Conservation (phyloP, 1,140 invertebrate genomes). For the Amyelois transitella region DNA sequence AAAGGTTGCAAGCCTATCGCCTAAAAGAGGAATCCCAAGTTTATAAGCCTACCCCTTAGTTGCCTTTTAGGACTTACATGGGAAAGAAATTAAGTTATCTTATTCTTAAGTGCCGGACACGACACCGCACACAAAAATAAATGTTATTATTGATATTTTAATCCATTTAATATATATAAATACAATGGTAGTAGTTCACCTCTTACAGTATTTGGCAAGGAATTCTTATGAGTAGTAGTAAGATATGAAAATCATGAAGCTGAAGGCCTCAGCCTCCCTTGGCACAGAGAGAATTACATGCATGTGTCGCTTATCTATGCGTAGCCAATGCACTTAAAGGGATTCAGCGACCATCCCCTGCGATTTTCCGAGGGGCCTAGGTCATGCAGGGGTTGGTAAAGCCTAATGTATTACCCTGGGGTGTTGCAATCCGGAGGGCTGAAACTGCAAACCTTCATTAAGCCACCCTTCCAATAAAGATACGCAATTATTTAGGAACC, state of each 20-base stretch:
- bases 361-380: slow-evolving; percentile 6
- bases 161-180: no score
- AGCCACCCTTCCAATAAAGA: slow-evolving; percentile 12
- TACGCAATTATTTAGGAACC: slow-evolving; percentile 7
- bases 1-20: no score
- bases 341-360: slow-evolving; percentile 8
- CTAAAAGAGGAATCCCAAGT: no score
- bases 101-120: no score
- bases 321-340: slow-evolving; percentile 9
- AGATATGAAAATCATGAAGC: background rate
- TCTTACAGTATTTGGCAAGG: no score
- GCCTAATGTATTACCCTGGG: slow-evolving; percentile 14
- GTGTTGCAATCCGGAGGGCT: slow-evolving; percentile 5
- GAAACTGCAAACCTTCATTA: slow-evolving; percentile 7
- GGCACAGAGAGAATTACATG: background rate
- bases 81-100: no score
- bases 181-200: no score
- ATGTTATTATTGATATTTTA: no score
- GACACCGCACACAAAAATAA: no score
- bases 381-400: slow-evolving; percentile 10
- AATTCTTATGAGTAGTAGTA: no score
- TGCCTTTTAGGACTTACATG: no score
- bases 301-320: slow-evolving; percentile 13
- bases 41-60: no score
- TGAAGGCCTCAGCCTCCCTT: background rate